A percentile compares a stretch with the other conserved stretches of the same genome.
Evolutionary conservation across 2,113 vertebrate species (phyloP).

Genomic region (Chloropsis hardwickii): DNA sequence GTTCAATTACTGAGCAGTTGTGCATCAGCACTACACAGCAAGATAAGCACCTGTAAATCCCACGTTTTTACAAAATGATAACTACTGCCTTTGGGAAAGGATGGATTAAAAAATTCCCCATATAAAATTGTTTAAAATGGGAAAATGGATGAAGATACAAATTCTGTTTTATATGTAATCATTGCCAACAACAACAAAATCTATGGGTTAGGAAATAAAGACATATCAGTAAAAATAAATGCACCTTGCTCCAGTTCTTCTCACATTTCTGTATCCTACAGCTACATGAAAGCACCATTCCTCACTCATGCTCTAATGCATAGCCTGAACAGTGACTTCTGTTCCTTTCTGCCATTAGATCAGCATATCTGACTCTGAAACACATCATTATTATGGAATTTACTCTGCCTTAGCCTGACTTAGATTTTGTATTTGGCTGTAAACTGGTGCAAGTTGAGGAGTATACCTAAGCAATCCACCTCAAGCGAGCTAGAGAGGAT

Average conservation of each 20-base stretch:
- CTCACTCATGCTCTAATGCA: not conserved
- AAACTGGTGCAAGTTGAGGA: not conserved
- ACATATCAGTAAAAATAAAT: not conserved
- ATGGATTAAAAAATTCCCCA: not conserved
- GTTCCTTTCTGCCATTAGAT: not conserved
- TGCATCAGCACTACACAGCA: not conserved
- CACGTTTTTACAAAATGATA: not conserved
- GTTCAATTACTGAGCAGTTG: not conserved
- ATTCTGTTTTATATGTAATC: not conserved
- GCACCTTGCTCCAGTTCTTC: not conserved
- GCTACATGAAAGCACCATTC: not conserved
- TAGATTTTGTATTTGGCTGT: not conserved
- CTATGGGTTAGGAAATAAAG: not conserved
- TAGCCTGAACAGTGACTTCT: not conserved
- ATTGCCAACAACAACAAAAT: not conserved
- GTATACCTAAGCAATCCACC: not conserved
- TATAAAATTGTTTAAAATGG: not conserved
- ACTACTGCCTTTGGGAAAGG: not conserved
- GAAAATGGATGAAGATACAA: not conserved
- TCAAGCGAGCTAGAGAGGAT: not conserved
- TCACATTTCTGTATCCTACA: not conserved
- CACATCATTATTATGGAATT: not conserved
- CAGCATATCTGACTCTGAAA: not conserved
- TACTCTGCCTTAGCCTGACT: not conserved
- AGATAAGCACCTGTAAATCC: not conserved